Evolutionary conservation across 1,140 invertebrate genomes (phyloP), one percentile per base, ranked within the genome.

Genomic region (Drosophila funebris): DNA sequence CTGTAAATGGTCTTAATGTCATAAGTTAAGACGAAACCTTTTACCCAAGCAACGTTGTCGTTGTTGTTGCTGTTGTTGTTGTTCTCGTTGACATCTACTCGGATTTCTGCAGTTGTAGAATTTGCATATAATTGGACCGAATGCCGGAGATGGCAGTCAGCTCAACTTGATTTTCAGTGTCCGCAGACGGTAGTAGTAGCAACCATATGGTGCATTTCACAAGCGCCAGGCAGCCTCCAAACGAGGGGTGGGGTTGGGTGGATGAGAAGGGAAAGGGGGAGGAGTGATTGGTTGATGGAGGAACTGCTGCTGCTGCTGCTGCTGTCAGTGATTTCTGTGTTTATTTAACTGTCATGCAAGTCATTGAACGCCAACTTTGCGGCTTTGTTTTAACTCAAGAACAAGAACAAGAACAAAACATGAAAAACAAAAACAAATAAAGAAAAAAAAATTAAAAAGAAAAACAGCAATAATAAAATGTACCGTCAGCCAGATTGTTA

Each of bases 1-100:
- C 82, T 82, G 78, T 66, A 69, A 87, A 76, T 76, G 82, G 82
- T 85, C 72, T 88, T 85, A 85, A 85, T 85, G 82, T 88, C 82
- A 87, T 64, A 82, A 78, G 82, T 82, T 87, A 82, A 84, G 75
- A 73, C 67, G 57, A 77, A 79, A 79, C 77, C 82, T 81, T 85
- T 83, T 87, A 80, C 72, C 68, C 63, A 24, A 39, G 27, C 43
- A 64, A 36, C 63, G 11, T 56, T 20, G 22, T 18, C 20, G 22
- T 11, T 48, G 33, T n/a, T 0, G 13, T 29, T 27, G 37, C 24
- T n/a, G n/a, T n/a, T n/a, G n/a, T n/a, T 53, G 37, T 48, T 13
- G 31, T 16, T 18, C 11, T 20, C 56, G 16, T n/a, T n/a, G 14
- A 43, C 68, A 48, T 61, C 57, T 18, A 48, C 70, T 70, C 74